Conservation (phyloP, 92 coral and sea anemone species). For the Phenganax marumi region DNA sequence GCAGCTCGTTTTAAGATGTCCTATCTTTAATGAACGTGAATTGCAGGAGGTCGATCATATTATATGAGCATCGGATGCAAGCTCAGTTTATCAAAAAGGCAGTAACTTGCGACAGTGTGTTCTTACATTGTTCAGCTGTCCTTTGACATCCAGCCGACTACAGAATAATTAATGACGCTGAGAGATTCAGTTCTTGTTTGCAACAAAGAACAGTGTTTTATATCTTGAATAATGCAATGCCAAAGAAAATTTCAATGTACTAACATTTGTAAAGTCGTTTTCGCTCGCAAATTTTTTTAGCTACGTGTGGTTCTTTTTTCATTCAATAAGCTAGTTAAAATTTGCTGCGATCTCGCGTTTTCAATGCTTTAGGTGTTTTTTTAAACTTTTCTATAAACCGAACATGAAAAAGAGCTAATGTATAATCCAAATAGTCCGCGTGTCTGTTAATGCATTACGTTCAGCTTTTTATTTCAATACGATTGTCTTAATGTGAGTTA, state of each 20-base stretch:
- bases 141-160: conserved; percentile 17
- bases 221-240: too few species aligned
- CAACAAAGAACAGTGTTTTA: not conserved
- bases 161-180: conserved; percentile 12
- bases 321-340: too few species aligned
- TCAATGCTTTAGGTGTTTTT: too few species aligned
- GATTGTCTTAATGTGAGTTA: conserved; percentile 6
- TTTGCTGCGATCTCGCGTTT: too few species aligned
- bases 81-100: conserved; percentile 9
- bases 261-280: too few species aligned
- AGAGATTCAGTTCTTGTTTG: not conserved
- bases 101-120: conserved; percentile 1
- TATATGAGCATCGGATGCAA: not conserved
- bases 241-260: too few species aligned
- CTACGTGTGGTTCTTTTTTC: too few species aligned
- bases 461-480: not conserved
- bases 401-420: too few species aligned
- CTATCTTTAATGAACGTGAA: not conserved
- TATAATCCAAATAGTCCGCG: too few species aligned
- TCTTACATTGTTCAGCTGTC: not conserved
- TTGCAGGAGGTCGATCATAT: not conserved
- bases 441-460: too few species aligned
- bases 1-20: not conserved
- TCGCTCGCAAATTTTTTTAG: too few species aligned
- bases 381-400: too few species aligned